A percentile compares a stretch with the other conserved stretches of the same genome.
These are phyloP conservation scores for Lepus oiostolus DNA, from an alignment of 2,797 vertebrate species.

Conservation along the genomic window DNA sequence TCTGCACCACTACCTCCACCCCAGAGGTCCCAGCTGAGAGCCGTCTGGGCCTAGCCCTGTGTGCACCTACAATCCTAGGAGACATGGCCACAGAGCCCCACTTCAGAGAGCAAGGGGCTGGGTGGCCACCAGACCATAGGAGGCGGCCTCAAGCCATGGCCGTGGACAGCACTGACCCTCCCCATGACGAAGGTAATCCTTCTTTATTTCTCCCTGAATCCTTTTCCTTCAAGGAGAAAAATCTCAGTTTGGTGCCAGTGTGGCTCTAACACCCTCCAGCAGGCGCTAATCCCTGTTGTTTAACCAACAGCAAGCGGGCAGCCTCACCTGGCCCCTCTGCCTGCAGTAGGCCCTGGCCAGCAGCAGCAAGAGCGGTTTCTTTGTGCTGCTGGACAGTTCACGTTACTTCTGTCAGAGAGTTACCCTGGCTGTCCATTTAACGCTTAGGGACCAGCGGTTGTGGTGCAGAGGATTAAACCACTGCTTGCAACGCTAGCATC, in stretches of 20 bases:
- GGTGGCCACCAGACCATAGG: neutral
- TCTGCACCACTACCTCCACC: neutral
- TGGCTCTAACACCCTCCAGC: neutral
- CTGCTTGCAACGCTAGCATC: too few species aligned
- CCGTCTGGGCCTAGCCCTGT: neutral
- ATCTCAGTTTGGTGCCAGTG: neutral
- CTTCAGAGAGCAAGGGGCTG: neutral
- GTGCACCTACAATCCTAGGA: neutral
- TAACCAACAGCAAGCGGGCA: neutral
- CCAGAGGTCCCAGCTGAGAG: neutral
- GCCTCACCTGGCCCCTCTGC: neutral
- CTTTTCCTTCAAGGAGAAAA: constrained; percentile 59
- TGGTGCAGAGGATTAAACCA: too few species aligned
- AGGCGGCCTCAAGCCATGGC: neutral
- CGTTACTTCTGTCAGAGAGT: neutral
- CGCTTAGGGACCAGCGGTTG: too few species aligned
- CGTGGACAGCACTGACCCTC: neutral
- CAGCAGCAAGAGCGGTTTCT: neutral
- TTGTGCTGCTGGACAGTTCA: neutral
- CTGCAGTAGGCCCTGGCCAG: neutral
- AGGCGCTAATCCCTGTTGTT: neutral
- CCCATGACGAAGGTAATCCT: neutral
- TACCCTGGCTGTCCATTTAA: neutral
- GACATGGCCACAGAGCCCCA: neutral
- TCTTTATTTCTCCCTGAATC: constrained; percentile 20